Evolutionary conservation across 2,113 vertebrate genomes (phyloP).

Genomic region (Columba janthina): DNA sequence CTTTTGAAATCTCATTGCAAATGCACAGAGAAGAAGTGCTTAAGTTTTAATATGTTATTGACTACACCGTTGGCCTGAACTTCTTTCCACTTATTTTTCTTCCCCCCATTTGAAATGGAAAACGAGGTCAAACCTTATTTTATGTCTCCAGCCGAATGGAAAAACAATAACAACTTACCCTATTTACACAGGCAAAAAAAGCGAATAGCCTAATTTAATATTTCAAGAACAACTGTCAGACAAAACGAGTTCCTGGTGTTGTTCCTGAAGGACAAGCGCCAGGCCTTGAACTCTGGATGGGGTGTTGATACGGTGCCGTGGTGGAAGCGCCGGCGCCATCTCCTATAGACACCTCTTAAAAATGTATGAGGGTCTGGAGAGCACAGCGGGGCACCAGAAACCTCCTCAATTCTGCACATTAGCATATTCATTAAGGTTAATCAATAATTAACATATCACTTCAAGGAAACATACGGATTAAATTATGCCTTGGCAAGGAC

Average conservation of each 20-base stretch:
- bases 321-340: conserved; percentile 38
- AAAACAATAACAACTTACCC: not conserved
- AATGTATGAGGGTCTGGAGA: conserved; percentile 69
- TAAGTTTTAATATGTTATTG: not conserved
- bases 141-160: not conserved
- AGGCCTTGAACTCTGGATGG: conserved; percentile 66
- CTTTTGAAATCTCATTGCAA: not conserved
- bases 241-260: conserved; percentile 32
- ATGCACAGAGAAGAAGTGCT: not conserved
- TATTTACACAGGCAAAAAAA: not conserved
- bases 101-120: not conserved
- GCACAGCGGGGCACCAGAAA: conserved; percentile 61
- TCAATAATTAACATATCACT: conserved; percentile 78
- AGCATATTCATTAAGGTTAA: conserved; percentile 76
- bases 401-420: conserved; percentile 61
- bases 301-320: conserved; percentile 35
- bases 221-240: conserved; percentile 28
- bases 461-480: conserved; percentile 54
- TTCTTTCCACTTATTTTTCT: not conserved
- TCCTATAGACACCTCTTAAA: conserved; percentile 62
- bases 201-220: conserved; percentile 23
- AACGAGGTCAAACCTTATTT: not conserved
- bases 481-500: conserved; percentile 51
- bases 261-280: conserved; percentile 52
- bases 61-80: not conserved